Conservation (phyloP, 1,140 invertebrate species). For the Kradibia gibbosae region DNA sequence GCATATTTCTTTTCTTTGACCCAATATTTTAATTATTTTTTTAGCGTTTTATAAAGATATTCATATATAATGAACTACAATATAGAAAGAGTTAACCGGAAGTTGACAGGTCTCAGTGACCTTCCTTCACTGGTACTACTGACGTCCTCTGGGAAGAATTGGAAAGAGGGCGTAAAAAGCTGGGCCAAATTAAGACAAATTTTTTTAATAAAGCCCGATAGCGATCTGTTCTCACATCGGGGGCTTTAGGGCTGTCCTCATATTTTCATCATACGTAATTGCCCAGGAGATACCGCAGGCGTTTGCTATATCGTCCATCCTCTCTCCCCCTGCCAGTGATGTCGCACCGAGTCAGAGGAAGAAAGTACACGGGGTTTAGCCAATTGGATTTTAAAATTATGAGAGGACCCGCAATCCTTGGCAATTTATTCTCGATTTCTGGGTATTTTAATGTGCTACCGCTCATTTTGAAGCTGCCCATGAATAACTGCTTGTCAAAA, state of each 20-base stretch:
- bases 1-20: too few relatives aligned
- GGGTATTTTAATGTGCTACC: background rate
- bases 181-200: conserved; percentile 62
- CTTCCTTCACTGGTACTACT: conserved; percentile 23
- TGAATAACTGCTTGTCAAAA: conserved; percentile 32
- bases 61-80: too few relatives aligned
- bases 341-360: conserved; percentile 12
- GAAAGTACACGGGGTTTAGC: conserved; percentile 16
- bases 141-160: conserved; percentile 56
- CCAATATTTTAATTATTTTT: too few relatives aligned
- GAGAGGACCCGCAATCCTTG: background rate
- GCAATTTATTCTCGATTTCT: conserved; percentile 3
- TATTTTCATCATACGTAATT: conserved; percentile 31
- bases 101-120: conserved; percentile 19
- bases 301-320: too few relatives aligned
- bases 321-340: too few relatives aligned
- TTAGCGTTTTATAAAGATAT: too few relatives aligned
- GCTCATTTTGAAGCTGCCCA: conserved; percentile 8
- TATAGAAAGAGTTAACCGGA: background rate
- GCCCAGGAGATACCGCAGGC: conserved; percentile 13
- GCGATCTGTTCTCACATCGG: conserved; percentile 42
- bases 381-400: conserved; percentile 47
- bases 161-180: conserved; percentile 10
- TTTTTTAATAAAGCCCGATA: conserved; percentile 63
- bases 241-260: conserved; percentile 7